Percentiles rank a stretch among this genome's conserved stretches.
These are phyloP conservation scores for Linurgus olivaceus DNA, from an alignment of 2,797 vertebrate species.

Conservation along the genomic window DNA sequence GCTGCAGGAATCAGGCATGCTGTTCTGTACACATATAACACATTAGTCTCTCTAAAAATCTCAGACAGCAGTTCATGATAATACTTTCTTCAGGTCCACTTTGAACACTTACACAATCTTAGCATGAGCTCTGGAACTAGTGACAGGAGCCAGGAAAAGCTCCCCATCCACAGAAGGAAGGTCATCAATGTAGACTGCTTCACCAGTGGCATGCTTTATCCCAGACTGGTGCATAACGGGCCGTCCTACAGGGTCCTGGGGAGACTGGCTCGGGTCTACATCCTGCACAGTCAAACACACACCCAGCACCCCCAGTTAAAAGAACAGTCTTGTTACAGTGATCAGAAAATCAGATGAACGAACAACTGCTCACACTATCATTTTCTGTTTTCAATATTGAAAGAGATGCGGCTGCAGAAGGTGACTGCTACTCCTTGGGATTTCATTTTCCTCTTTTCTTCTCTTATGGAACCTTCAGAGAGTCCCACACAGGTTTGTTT, in stretches of 20 bases:
- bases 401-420: not conserved
- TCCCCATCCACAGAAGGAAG: constrained; percentile 83
- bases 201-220: constrained; percentile 87
- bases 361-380: not conserved
- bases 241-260: constrained; percentile 84
- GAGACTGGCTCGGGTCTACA: constrained; percentile 60
- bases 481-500: not conserved
- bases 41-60: not conserved
- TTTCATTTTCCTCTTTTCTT: not conserved
- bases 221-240: constrained; percentile 87
- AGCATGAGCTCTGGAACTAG: constrained; percentile 86
- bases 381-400: not conserved
- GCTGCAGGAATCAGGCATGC: not conserved
- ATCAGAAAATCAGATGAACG: not conserved
- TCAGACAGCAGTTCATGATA: not conserved
- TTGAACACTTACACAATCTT: constrained; percentile 83
- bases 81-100: not conserved
- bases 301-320: not conserved
- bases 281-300: constrained; percentile 35
- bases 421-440: not conserved
- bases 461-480: rapidly evolving
- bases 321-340: not conserved
- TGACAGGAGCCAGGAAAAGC: constrained; percentile 84
- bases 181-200: constrained; percentile 89
- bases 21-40: not conserved